Base-by-base conservation (phyloP, 1,140 invertebrate species). In the Euura saliciscinereae region DNA sequence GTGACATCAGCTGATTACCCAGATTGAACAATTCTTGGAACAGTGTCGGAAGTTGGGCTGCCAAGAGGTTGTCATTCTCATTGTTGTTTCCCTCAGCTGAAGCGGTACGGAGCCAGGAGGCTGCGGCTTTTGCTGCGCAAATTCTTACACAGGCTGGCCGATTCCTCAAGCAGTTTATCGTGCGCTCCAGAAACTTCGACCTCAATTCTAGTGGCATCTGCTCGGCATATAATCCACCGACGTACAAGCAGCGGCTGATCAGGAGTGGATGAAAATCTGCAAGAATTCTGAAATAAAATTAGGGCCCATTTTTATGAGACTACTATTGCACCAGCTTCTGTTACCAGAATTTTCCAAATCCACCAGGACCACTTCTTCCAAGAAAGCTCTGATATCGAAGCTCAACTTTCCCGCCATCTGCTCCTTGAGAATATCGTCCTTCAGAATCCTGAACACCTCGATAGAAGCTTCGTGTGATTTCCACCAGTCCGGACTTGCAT, bases 381-480 rank as follows among this genome's bases (percentile, higher is more conserved):
- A 82, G 86, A 94, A 94, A 65, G 89, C 89, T 6, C 89, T 83
- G 28, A 95, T 86, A 84, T 95, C 91, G 82, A 94, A 94, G 70
- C 91, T 89, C 5, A 91, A 80, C 70, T 85, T 85, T 46, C 88
- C 88, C 70, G 85, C 78, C 74, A 89, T 82, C 10, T 90, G 85
- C 65, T 89, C 88, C 51, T 91, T 89, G 3, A 93, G 82, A 11
- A 94, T 85, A 8, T 90, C 70, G 69, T 90, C 86, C 64, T 90
- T 89, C 5, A 89, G 87, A 66, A 86, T 82, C 65, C 90, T 91
- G 2, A 95, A 83, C 3, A 93, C 92, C 68, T 93, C 84, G 84
- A 96, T 90, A 71, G 91, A 92, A 0, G 94, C 90, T 84, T 96
- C 94, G 68, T 93, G 92, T 11, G 94, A 85, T 82, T 95, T 94